These are phyloP conservation scores for Xyrichtys novacula DNA, from an alignment of 2,797 vertebrate species.

Conservation along the genomic window DNA sequence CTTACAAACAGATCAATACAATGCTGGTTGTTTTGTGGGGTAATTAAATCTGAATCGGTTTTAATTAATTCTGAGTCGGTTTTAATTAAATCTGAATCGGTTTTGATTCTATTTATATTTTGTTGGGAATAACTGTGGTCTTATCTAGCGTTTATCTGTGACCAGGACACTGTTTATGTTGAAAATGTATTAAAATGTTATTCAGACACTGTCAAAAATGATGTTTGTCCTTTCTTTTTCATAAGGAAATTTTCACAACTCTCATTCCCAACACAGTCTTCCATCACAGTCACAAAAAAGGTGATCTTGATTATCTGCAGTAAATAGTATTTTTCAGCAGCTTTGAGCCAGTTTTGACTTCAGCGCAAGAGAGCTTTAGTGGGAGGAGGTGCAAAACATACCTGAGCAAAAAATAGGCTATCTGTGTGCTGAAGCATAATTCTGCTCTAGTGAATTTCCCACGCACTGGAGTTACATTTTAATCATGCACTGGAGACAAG, in stretches of 20 bases:
- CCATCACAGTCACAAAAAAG: constrained; percentile 32
- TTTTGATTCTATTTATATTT: too few relatives aligned
- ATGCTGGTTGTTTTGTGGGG: constrained; percentile 11
- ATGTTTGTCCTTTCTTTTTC: constrained; percentile 16
- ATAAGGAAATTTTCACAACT: constrained; percentile 2
- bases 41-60: not conserved
- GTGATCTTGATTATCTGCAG: constrained; percentile 46
- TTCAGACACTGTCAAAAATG: constrained; percentile 9
- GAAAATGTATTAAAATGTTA: not conserved
- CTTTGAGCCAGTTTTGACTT: not conserved
- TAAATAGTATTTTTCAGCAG: constrained; percentile 32
- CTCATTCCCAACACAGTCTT: constrained; percentile 30
- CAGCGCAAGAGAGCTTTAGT: constrained; percentile 5
- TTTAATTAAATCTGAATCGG: too few relatives aligned
- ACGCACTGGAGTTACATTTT: constrained; percentile 70
- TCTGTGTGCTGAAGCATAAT: constrained; percentile 52
- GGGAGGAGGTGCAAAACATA: constrained; percentile 50
- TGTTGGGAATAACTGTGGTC: too few relatives aligned
- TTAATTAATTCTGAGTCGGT: too few relatives aligned
- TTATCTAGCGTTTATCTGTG: not conserved
- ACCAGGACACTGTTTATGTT: not conserved
- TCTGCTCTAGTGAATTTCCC: constrained; percentile 66
- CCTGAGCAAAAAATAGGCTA: constrained; percentile 63
- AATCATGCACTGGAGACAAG: constrained; percentile 66
- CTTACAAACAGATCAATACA: constrained; percentile 26